Base-by-base conservation (phyloP, 1,140 invertebrate genomes). In the Drosophila pseudoananassae region DNA sequence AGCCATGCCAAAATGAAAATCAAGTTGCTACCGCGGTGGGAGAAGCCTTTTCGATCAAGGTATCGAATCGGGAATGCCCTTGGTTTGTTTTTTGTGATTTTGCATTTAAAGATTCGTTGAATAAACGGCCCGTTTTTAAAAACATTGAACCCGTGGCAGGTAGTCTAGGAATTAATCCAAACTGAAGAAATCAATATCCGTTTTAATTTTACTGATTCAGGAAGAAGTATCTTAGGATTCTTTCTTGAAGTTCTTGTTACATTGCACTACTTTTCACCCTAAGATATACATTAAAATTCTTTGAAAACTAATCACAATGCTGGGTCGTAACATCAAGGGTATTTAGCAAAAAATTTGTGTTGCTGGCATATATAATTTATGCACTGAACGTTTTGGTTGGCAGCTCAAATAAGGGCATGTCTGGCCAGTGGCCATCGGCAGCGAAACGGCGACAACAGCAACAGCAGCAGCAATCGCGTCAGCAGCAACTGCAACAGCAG, bases 391-490 rank as follows among this genome's bases (percentile, higher is more conserved):
- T 88, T 76, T 87, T 85, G 81, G 73, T 69, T 77, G 77, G 81
- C 61, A 69, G 36, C 63, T 51, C 82, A 87, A 87, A 87, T 87
- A 87, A 87, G 82, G 82, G 82, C 82, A 87, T 87, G 82, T 87
- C 82, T 87, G 83, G 78, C 70, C 82, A 88, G 55, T 82, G 83
- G 83, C 82, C 82, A 87, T 87, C 82, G 81, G 78, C 58, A 69
- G 76, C 81, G 50, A 68, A 64, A 55, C 65, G 47, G 57, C 57
- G 47, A 52, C 56, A 27, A 49, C 64, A 45, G 17, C 63, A 64
- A 4, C 63, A 43, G 33, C 10, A 65, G 31, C 45, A 65, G 25
- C 25, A 31, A 1, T 31, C n/a, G 12, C 25, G 6, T 4, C 25
- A 27, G 25, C 25, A 4, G 23, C 25, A 23, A 29, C 60, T 10